Conservation (phyloP, 2,888 invertebrate genomes). For the Drosophila nr. medialis region DNA sequence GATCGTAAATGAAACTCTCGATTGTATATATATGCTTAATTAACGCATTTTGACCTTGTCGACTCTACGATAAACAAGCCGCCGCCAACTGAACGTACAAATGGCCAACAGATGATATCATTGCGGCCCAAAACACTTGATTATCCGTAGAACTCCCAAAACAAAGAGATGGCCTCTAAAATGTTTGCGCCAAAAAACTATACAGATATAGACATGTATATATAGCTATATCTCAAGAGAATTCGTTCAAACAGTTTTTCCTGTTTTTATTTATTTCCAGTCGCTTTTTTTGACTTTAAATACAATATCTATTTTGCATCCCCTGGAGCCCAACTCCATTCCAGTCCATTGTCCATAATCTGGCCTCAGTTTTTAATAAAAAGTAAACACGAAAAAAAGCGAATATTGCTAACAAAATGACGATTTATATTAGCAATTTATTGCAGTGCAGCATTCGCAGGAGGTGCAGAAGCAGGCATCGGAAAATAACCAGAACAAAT, state of each 20-base stretch:
- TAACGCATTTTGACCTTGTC: slow-evolving; percentile 55
- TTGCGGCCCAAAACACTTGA: slow-evolving; percentile 9
- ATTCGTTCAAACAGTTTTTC: neutral
- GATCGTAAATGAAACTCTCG: slow-evolving; percentile 28
- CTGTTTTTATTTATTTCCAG: neutral
- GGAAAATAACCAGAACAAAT: slow-evolving; percentile 9
- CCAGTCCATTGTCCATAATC: slow-evolving; percentile 44
- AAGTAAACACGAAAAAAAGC: slow-evolving; percentile 62
- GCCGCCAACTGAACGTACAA: slow-evolving; percentile 6
- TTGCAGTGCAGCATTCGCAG: slow-evolving; percentile 38
- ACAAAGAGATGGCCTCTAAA: neutral
- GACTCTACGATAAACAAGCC: slow-evolving; percentile 33
- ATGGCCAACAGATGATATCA: slow-evolving; percentile 47
- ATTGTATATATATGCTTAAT: slow-evolving; percentile 33
- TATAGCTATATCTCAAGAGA: neutral
- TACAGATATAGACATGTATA: neutral
- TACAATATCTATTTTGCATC: neutral
- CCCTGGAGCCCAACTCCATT: slow-evolving; percentile 5
- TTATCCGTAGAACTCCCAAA: neutral
- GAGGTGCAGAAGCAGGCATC: slow-evolving; percentile 2
- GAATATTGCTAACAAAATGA: slow-evolving; percentile 3
- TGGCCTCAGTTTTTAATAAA: slow-evolving; percentile 64
- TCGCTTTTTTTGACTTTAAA: neutral
- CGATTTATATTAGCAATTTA: slow-evolving; percentile 74
- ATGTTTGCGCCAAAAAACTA: no score